A percentile compares a stretch with the other conserved stretches of the same genome.
phyloP scores from a whole-genome alignment of 2,113 vertebrate genomes.

The Chitala chitala region DNA sequence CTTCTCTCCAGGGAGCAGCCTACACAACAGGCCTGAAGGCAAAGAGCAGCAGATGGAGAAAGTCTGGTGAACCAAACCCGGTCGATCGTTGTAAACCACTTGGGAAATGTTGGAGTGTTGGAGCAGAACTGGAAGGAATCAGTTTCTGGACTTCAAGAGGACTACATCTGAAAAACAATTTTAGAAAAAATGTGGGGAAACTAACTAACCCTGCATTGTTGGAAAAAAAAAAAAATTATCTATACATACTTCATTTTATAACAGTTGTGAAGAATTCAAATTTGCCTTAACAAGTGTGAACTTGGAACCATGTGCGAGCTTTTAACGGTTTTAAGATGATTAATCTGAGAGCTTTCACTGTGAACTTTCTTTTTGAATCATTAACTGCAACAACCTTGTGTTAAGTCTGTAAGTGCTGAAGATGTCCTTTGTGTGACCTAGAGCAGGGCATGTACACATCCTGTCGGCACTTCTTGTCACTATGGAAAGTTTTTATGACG shows the following conservation, averaged over 20 bases:
- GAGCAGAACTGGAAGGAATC: conserved; percentile 2
- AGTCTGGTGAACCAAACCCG: not conserved
- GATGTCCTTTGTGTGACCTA: not conserved
- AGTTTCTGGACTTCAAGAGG: not conserved
- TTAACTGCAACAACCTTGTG: not conserved
- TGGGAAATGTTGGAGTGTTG: not conserved
- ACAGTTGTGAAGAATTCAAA: no score
- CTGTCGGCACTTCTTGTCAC: not conserved
- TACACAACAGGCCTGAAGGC: not conserved
- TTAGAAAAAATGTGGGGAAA: not conserved
- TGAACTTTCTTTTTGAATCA: not conserved
- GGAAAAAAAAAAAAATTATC: not conserved
- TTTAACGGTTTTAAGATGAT: no score
- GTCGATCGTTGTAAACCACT: not conserved
- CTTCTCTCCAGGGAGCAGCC: not conserved
- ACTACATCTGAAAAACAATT: no score
- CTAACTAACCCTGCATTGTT: not conserved
- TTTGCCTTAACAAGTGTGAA: no score
- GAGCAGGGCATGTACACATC: not conserved
- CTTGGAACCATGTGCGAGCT: no score
- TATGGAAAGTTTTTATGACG: not conserved
- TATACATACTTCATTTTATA: no score
- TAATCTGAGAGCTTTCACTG: not conserved
- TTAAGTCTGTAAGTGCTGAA: not conserved
- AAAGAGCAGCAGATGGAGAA: conserved; percentile 11